Evolutionary conservation across 2,113 vertebrate species (phyloP), one percentile per base, ranked within the genome.

Genomic region (Collichthys lucidus): DNA sequence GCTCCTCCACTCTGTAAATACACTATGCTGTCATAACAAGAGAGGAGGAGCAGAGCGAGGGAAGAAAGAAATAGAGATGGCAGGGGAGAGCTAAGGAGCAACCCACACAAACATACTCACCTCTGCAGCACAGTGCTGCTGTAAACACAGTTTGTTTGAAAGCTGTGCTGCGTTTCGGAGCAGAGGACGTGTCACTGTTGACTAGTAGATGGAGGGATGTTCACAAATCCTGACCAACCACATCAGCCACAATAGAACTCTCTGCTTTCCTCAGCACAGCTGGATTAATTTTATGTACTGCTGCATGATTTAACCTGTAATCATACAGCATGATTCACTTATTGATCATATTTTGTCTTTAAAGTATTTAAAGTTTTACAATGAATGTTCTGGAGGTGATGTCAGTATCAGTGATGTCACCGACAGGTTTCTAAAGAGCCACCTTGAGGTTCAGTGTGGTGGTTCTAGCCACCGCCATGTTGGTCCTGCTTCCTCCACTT

Each of bases 11-110:
- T 74, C 78, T n/a, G 29, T 74, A 31, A 82, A 89, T 84, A 84
- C 75, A 84, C 75, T 59, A 40, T 11, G 60, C 80, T 87, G 87
- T 82, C 85, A 84, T 68, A 87, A 74, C 66, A 50, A 40, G 52
- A 74, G 31, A 86, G 60, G 75, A 22, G 46, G 52, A 40, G 50
- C 64, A 42, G 75, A 12, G 65, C 22, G 80, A 79, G 59, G 35
- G 69, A 70, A 1, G 22, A 62, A 47, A 40, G 71, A 72, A 55
- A 65, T 20, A 52, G 24, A 71, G 52, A 78, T 60, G 20, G 57
- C 31, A 24, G 44, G 46, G 49, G 52, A 26, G 46, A 53, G 52
- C 22, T n/a, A 29, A 29, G 11, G 60, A 50, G 79, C 76, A 66
- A 5, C 15, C 2, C 49, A 73, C 74, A 65, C 59, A 61, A 15